phyloP scores from a whole-genome alignment of 2,888 invertebrate species.

The Loripinus fragilis region DNA sequence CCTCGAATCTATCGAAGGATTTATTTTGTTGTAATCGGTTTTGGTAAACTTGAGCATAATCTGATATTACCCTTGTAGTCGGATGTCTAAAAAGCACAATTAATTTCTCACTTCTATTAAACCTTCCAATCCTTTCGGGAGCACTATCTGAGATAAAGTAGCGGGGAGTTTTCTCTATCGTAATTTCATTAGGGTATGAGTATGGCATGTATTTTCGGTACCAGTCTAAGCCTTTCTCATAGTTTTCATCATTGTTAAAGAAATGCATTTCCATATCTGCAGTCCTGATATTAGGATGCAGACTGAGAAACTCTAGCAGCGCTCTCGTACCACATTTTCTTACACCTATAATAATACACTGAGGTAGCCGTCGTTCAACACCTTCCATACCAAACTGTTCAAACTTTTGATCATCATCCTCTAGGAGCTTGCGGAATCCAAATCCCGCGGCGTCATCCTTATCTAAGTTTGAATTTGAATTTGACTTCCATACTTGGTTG shows the following conservation, averaged over 20 bases:
- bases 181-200: conserved; percentile 95
- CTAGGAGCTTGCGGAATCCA: conserved; percentile 65
- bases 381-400: conserved; percentile 54
- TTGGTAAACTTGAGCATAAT: conserved; percentile 96
- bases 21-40: conserved; percentile 79
- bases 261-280: conserved; percentile 98
- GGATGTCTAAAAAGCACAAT: conserved; percentile 98
- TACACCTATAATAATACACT: conserved; percentile 84
- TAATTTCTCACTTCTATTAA: conserved; percentile 95
- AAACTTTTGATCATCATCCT: conserved; percentile 58
- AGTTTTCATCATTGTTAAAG: conserved; percentile 94
- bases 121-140: conserved; percentile 95
- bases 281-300: conserved; percentile 91
- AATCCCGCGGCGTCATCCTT: conserved; percentile 50
- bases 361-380: conserved; percentile 79
- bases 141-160: conserved; percentile 98
- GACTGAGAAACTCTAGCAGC: conserved; percentile 82
- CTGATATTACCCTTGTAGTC: conserved; percentile 97
- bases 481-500: conserved; percentile 57
- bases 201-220: conserved; percentile 94
- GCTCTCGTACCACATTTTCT: conserved; percentile 84
- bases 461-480: conserved; percentile 47
- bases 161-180: conserved; percentile 98
- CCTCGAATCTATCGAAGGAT: conserved; percentile 81
- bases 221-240: conserved; percentile 96